Percentiles rank a stretch among this genome's conserved stretches.
phyloP scores from a whole-genome alignment of 2,888 invertebrate genomes.

The Tetragonisca angustula region DNA sequence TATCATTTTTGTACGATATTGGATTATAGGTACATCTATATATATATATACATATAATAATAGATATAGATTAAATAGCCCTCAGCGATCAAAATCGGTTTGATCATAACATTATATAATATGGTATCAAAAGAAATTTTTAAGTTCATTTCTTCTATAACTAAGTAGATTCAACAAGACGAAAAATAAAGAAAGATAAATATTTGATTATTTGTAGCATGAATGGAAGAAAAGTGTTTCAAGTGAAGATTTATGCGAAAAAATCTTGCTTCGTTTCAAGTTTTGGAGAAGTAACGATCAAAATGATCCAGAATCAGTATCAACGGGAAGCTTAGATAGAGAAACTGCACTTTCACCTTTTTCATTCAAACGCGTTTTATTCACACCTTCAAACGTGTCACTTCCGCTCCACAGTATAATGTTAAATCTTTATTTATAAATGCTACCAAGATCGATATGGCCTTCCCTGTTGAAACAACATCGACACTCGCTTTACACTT shows the following conservation, averaged over 20 bases:
- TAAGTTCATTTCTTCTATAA: neutral
- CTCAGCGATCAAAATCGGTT: neutral
- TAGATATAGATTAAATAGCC: neutral
- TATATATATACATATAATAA: slow-evolving; percentile 2
- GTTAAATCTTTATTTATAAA: slow-evolving; percentile 57
- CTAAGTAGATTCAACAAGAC: neutral
- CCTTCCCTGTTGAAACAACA: slow-evolving; percentile 25
- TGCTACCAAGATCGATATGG: slow-evolving; percentile 43
- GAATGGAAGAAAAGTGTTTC: neutral
- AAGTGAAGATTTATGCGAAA: neutral
- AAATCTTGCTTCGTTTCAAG: neutral
- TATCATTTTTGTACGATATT: neutral
- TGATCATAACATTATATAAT: neutral
- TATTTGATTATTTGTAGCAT: neutral
- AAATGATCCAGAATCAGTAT: slow-evolving; percentile 6
- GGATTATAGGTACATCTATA: neutral
- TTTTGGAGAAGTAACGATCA: neutral
- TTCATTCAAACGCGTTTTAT: slow-evolving; percentile 42
- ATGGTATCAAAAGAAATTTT: neutral
- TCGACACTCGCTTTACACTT: slow-evolving; percentile 11
- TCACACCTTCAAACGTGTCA: slow-evolving; percentile 33
- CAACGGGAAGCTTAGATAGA: slow-evolving; percentile 9
- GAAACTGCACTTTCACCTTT: slow-evolving; percentile 41
- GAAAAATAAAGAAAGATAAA: neutral
- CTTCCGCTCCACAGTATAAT: slow-evolving; percentile 51